Evolutionary conservation across 2,113 vertebrate genomes (phyloP), one percentile per base, ranked within the genome.

Genomic region (Morone chrysops): DNA sequence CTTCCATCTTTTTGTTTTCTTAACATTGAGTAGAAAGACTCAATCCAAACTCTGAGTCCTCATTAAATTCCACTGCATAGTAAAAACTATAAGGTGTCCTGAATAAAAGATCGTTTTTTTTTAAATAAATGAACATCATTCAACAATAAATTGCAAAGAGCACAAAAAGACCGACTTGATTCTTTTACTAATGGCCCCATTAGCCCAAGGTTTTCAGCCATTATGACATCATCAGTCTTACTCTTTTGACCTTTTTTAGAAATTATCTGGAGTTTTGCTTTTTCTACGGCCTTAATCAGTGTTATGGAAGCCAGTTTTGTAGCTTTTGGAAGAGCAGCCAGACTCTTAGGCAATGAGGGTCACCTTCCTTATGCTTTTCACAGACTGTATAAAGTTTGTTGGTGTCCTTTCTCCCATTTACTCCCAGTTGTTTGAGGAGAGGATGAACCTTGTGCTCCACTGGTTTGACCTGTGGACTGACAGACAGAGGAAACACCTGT

Each of bases 381-480:
- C 17, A 50, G 53, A 8, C 7, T n/a, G 1, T 22, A 17, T 59
- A 5, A 45, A 5, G 25, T 36, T 22, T 68, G 22, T 40, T 41
- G 12, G 3, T 9, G 53, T 83, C 10, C 1, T 63, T 8, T 56
- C 36, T 9, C 17, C 4, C 5, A 1, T 75, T 75, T 43, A 5
- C 57, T 83, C 59, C 13, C 65, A 97, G 97, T 93, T 97, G 70
- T 98, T 96, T 93, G 95, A 96, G 88, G 96, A 97, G 91, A 95
- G 97, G 92, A 89, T 94, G 31, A 92, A 87, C n/a, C 95, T 97
- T 1, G 86, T 96, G 90, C 85, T 95, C 40, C 96, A 96, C 80
- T 98, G 97, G 97, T 98, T 97, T 93, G 96, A 97, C 81, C 90
- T 98, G 69, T 97, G 97, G 97, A 96, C 94, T 0, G 95, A 96